Evolutionary conservation across 2,113 vertebrate genomes (phyloP).

Genomic region (Calidris pygmaea): DNA sequence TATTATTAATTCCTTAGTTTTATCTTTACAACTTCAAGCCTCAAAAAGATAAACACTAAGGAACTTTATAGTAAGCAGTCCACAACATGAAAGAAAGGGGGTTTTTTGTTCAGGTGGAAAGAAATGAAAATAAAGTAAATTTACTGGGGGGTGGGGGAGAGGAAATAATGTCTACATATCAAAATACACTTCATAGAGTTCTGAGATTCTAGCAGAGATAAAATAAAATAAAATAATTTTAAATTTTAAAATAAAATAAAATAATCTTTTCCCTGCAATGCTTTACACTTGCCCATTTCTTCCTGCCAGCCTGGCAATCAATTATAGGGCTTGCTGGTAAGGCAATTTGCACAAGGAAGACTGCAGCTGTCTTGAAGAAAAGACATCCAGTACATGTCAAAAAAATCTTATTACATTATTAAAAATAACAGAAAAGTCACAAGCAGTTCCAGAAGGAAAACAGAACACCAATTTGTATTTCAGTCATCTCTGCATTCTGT

Average conservation of each 20-base stretch:
- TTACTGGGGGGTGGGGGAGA: neutral
- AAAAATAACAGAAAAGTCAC: conserved; percentile 47
- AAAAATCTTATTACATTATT: conserved; percentile 33
- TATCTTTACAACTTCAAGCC: neutral
- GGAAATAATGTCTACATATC: neutral
- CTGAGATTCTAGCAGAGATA: neutral
- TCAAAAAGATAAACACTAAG: neutral
- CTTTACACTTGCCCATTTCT: neutral
- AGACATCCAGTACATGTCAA: conserved; percentile 3
- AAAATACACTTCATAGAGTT: neutral
- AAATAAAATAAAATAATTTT: too few relatives aligned
- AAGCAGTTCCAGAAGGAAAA: conserved; percentile 41
- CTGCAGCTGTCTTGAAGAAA: conserved; percentile 30
- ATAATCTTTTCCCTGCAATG: neutral
- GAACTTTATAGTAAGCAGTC: neutral
- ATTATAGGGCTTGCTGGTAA: neutral
- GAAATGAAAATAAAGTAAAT: neutral
- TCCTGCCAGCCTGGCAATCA: conserved; percentile 50
- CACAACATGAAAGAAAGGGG: neutral
- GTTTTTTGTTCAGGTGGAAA: neutral
- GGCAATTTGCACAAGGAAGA: conserved; percentile 8
- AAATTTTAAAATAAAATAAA: too few relatives aligned
- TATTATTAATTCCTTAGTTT: neutral
- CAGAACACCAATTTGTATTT: neutral
- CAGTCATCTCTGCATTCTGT: neutral